phyloP scores from a whole-genome alignment of 2,797 vertebrate species.

The Galagoides demidoff region DNA sequence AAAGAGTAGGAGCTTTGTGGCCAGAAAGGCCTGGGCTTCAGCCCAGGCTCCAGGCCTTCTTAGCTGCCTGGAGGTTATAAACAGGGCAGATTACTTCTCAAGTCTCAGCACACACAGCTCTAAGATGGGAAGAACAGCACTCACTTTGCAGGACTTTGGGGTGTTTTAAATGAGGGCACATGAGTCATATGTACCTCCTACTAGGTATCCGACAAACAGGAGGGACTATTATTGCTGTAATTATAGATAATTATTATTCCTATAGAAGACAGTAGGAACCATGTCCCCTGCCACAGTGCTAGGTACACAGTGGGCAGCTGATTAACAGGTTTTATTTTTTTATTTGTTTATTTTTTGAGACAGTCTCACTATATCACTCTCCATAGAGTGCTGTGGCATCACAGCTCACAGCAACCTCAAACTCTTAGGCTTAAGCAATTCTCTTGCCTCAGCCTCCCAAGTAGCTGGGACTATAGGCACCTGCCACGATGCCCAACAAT shows the following conservation, averaged over 20 bases:
- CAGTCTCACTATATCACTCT: too few relatives aligned
- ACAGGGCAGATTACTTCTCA: neutral
- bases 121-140: neutral
- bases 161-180: neutral
- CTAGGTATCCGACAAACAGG: neutral
- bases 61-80: neutral
- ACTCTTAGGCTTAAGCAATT: too few relatives aligned
- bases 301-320: neutral
- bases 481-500: too few relatives aligned
- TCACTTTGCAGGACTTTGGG: neutral
- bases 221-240: neutral
- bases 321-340: neutral
- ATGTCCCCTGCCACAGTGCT: neutral
- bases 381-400: too few relatives aligned
- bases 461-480: too few relatives aligned
- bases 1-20: neutral
- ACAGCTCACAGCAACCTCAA: too few relatives aligned
- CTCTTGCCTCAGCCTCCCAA: too few relatives aligned
- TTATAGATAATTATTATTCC: neutral
- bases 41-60: neutral
- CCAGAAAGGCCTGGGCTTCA: neutral
- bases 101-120: neutral
- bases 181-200: fast-evolving
- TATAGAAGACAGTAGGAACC: fast-evolving
- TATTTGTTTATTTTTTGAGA: too few relatives aligned